Evolutionary conservation across 2,888 invertebrate species (phyloP), one percentile per base, ranked within the genome.

Genomic region (Acrocyrtus sp.): DNA sequence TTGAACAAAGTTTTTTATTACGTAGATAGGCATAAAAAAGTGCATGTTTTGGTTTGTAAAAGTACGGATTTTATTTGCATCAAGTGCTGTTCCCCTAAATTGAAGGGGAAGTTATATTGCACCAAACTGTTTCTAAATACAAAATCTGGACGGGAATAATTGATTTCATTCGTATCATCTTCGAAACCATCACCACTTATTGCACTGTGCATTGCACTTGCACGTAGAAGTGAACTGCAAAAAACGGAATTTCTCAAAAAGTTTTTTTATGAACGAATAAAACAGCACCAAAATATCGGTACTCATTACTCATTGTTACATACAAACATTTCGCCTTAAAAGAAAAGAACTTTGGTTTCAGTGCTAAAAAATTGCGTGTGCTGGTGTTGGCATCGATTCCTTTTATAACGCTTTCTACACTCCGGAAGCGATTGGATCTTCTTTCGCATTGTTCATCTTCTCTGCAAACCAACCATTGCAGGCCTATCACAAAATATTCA

Each of bases 391-490:
- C 61, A 56, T 26, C 29, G 39, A 26, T 19, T 19, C 4, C 27
- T 17, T 53, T 61, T 70, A 70, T 70, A 70, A 62, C 69, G 69
- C 69, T 70, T 70, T 70, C 69, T 70, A 70, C 69, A 62, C 69
- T 70, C 69, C 69, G 69, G 69, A 70, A 70, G 62, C 51, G 62
- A 62, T 70, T 68, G 68, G 61, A 68, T 70, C 69, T 62, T 57
- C 51, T 62, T 57, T 45, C 8, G 24, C 6, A 53, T 41, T 12
- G 10, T 48, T 47, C 21, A 47, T 45, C 21, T 24, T 41, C 34
- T 57, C 53, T 48, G 47, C 47, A 60, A 47, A 2, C 5, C 21
- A 60, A 48, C 29, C 34, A 34, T 60, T 56, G 8, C 8, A 8
- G 39, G 22, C 53, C 22, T 15, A 29, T 53, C 29, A 15, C 3